Percentiles rank a stretch among this genome's conserved stretches.
These are phyloP conservation scores for Cherax destructor DNA, from an alignment of 1,140 invertebrate species.

Conservation along the genomic window DNA sequence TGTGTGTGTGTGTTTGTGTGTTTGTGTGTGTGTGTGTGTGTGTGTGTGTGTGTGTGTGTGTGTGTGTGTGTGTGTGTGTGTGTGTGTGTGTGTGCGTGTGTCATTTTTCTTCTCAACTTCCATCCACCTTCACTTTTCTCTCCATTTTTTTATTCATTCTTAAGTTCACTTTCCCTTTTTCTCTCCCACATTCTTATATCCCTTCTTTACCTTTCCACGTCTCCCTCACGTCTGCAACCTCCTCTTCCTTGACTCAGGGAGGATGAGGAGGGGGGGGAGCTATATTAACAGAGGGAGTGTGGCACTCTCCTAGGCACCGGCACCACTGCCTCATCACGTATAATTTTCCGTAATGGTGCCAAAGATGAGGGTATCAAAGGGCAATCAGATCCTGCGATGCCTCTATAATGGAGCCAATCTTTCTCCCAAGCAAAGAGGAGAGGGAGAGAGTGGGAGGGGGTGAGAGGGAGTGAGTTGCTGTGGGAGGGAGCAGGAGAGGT, in stretches of 20 bases:
- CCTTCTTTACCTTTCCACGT: background rate
- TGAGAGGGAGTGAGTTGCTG: background rate
- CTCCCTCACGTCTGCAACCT: background rate
- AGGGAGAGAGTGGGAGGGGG: background rate
- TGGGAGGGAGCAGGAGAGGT: background rate
- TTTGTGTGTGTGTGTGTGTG: no score
- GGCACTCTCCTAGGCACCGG: background rate
- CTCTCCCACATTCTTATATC: background rate
- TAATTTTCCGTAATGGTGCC: slow-evolving; percentile 35
- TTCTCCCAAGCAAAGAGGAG: background rate
- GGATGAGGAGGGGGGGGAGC: background rate
- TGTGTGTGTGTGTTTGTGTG: no score
- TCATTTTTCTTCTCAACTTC: no score
- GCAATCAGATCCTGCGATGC: slow-evolving; percentile 22
- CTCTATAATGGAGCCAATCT: slow-evolving; percentile 17
- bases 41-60: no score
- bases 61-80: no score
- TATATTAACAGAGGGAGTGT: background rate
- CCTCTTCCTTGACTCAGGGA: background rate
- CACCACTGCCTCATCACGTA: slow-evolving; percentile 1
- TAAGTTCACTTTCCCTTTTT: background rate
- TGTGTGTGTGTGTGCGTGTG: no score
- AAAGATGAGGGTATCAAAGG: slow-evolving; percentile 35
- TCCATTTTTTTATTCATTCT: background rate
- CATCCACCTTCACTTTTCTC: background rate